Evolutionary conservation across 2,113 vertebrate species (phyloP).

Genomic region (Oreamnos americanus): DNA sequence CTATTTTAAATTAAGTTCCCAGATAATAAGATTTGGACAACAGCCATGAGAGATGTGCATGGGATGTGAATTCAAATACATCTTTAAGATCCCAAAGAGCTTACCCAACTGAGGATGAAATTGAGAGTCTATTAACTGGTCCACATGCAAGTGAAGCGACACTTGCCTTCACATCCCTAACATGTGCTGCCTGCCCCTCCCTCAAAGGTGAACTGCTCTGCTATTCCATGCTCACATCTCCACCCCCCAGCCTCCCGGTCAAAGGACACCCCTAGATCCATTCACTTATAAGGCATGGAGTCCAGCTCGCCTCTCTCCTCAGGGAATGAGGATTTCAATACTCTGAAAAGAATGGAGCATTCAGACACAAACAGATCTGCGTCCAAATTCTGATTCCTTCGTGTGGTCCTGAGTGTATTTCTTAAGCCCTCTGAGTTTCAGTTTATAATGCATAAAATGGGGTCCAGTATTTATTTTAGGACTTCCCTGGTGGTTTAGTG

Average conservation of each 20-base stretch:
- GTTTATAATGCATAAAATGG: not conserved
- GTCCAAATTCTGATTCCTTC: not conserved
- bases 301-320: not conserved
- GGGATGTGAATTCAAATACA: not conserved
- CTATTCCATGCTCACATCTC: not conserved
- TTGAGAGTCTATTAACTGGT: not conserved
- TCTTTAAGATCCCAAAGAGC: not conserved
- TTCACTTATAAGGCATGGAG: not conserved
- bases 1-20: conserved; percentile 51
- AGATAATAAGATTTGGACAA: conserved; percentile 53
- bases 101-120: not conserved
- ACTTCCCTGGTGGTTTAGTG: not conserved
- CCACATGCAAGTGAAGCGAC: not conserved
- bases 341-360: not conserved
- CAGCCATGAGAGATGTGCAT: not conserved
- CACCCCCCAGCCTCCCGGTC: not conserved
- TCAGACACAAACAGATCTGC: not conserved
- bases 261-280: not conserved
- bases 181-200: not conserved
- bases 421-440: not conserved
- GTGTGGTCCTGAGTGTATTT: not conserved
- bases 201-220: not conserved
- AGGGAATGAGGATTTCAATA: not conserved
- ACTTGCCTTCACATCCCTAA: not conserved
- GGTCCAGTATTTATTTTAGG: not conserved